Base-by-base conservation (phyloP, 2,797 vertebrate genomes). In the Muraenolepis orangiensis region DNA sequence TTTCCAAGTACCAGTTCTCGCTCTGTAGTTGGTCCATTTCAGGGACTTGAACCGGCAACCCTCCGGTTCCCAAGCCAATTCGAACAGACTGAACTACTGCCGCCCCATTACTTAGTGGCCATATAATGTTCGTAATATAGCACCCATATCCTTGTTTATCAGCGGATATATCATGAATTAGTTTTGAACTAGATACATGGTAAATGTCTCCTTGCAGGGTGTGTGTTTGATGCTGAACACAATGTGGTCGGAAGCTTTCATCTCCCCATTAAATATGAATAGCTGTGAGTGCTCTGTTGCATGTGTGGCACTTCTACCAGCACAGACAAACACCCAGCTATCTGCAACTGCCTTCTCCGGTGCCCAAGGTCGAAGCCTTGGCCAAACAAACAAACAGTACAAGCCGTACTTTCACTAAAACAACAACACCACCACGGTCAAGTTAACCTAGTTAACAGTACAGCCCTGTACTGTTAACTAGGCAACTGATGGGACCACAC, bases 251-350 rank as follows among this genome's bases (percentile, higher is more conserved):
- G 29, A 30, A 4, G 72, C 83, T 78, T 87, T 79, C 69, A 74
- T 75, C 76, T 82, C 61, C 12, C 78, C 4, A 84, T 91, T 40
- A 91, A 88, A 86, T 87, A 89, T 90, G 85, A 70, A 90, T 88
- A 23, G 72, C 57, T 12, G 57, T 64, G 42, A 87, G 72, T 83
- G 77, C 82, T 36, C 83, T 42, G 42, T 34, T 64, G 57, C 57
- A 26, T 31, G 66, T 67, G 26, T 29, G n/a, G 66, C 5, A 29
- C 66, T 18, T 18, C 66, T 67, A 8, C 66, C 57, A 30, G 26
- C 66, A 31, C 29, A 18, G 11, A 31, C 6, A 67, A 30, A 67
- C 26, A 31, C 66, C 29, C 13, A 7, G 30, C 66, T 16, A 16
- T 30, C 11, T 13, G 11, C n/a, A 66, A 29, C 66, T 6, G 66